Evolutionary conservation across 2,888 invertebrate species (phyloP).

Genomic region (Xestia c-nigrum): DNA sequence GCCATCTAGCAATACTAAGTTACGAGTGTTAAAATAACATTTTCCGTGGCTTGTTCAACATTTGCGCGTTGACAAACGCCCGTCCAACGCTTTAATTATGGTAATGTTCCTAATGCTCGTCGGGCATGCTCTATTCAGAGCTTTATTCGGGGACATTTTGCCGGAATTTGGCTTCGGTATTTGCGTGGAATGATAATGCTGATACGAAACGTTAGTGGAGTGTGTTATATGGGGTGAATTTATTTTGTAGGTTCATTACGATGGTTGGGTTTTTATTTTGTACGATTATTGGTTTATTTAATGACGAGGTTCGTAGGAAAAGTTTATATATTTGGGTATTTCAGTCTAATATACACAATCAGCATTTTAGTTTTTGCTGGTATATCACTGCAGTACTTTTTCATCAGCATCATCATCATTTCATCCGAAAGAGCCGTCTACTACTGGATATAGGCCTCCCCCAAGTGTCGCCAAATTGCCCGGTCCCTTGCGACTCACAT

Average conservation of each 20-base stretch:
- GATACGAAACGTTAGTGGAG: conserved; percentile 33
- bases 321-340: background rate
- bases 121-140: conserved; percentile 27
- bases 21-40: conserved; percentile 33
- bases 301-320: background rate
- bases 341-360: background rate
- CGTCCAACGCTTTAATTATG: conserved; percentile 54
- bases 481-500: too few relatives aligned
- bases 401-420: too few relatives aligned
- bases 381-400: too few relatives aligned
- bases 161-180: conserved; percentile 27
- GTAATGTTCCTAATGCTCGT: conserved; percentile 39
- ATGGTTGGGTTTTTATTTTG: background rate
- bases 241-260: conserved; percentile 6
- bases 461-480: too few relatives aligned
- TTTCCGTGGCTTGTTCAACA: conserved; percentile 29
- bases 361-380: too few relatives aligned
- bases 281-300: background rate
- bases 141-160: conserved; percentile 27
- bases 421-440: too few relatives aligned
- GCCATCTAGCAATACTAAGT: background rate
- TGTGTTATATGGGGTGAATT: conserved; percentile 11
- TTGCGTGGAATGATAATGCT: conserved; percentile 42
- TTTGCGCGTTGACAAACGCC: conserved; percentile 37
- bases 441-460: too few relatives aligned